phyloP scores from a whole-genome alignment of 2,797 vertebrate species.

The Lates japonicus region DNA sequence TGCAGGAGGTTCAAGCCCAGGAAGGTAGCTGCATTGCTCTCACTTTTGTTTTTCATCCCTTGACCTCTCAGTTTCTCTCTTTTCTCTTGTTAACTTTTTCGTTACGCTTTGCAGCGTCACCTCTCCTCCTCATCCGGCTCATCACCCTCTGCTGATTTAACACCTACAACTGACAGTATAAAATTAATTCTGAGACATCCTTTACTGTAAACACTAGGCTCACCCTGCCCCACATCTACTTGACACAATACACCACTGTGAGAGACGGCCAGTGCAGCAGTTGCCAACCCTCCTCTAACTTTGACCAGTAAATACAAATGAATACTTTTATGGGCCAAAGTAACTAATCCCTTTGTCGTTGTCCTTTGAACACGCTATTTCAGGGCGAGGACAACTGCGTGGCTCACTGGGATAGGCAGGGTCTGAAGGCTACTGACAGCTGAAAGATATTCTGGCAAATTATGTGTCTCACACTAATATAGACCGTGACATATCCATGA shows the following conservation, averaged over 20 bases:
- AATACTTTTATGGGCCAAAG: constrained; percentile 87
- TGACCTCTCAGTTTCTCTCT: constrained; percentile 14
- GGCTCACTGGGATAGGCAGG: constrained; percentile 72
- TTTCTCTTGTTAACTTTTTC: constrained; percentile 32
- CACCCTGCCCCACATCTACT: neutral
- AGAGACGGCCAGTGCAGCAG: constrained; percentile 70
- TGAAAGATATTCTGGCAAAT: constrained; percentile 91
- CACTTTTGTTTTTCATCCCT: constrained; percentile 40
- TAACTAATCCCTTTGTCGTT: constrained; percentile 92
- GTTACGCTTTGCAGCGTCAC: too few species aligned
- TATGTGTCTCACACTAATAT: constrained; percentile 75
- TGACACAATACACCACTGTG: too few species aligned
- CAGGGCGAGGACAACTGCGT: constrained; percentile 89
- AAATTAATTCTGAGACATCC: constrained; percentile 20
- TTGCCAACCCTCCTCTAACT: constrained; percentile 72
- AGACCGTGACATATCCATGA: constrained; percentile 84
- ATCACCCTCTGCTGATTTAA: too few species aligned
- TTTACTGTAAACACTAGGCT: constrained; percentile 21
- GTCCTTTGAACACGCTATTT: constrained; percentile 92
- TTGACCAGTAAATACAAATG: constrained; percentile 88
- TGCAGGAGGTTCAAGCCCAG: constrained; percentile 91
- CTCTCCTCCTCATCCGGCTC: too few species aligned
- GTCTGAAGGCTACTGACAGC: constrained; percentile 91
- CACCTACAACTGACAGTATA: too few species aligned
- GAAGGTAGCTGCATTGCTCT: too few species aligned